Conservation (phyloP, 1,140 invertebrate genomes). For the Cydia splendana region DNA sequence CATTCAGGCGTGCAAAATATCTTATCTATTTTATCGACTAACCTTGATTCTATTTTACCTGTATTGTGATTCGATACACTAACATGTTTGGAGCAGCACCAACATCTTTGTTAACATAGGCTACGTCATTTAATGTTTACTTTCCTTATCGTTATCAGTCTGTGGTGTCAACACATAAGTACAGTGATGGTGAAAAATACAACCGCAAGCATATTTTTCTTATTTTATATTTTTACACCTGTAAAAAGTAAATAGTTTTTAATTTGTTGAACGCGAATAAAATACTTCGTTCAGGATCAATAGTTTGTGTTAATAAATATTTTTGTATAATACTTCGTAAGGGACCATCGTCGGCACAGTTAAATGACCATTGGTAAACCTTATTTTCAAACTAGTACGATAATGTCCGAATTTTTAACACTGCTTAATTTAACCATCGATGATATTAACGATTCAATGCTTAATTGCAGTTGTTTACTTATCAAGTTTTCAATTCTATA, state of each 20-base stretch:
- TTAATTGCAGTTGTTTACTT: no score
- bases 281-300: no score
- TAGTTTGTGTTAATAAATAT: no score
- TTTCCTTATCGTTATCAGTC: conserved; percentile 20
- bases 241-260: background rate
- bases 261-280: background rate
- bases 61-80: background rate
- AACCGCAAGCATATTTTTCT: background rate
- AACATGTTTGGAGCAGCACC: background rate
- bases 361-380: no score
- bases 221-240: no score
- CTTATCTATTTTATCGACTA: conserved; percentile 1
- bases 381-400: no score
- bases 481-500: no score
- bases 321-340: no score
- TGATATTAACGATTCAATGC: no score
- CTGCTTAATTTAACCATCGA: no score
- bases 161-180: conserved; percentile 9
- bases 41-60: conserved; percentile 1
- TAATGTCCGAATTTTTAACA: no score
- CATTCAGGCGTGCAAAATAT: background rate
- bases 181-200: background rate
- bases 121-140: conserved; percentile 23
- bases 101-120: background rate
- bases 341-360: no score